Base-by-base conservation (phyloP, 2,888 invertebrate genomes). In the Amitus sp. region DNA sequence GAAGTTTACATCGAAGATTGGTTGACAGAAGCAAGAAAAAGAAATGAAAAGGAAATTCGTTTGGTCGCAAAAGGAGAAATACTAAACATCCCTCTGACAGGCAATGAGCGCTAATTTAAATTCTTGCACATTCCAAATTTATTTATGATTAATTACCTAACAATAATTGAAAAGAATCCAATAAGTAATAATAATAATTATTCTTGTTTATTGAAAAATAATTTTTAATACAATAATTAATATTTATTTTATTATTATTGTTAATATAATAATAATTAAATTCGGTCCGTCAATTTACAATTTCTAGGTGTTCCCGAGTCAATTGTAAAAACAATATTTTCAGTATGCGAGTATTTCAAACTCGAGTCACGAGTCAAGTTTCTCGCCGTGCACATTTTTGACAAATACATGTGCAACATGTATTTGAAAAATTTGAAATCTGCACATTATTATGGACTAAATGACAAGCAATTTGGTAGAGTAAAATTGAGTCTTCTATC, bases 321-420 rank as follows among this genome's bases (percentile, higher is more conserved):
- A 6, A 59, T 75, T 28, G 54, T 80, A 1, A 70, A 60, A 28
- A 60, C 65, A 12, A 68, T 79, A 48, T 80, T 77, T 51, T 39
- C 60, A 27, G 68, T 81, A 56, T 65, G 71, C 17, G 60, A 72
- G 12, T 54, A 70, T n/a, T 72, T 77, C 27, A 59, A 68, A 3
- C 42, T 80, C 6, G 65, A 66, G 1, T 61, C 70, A 1, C 64
- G 75, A 13, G 70, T 74, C 1, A 79, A 69, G 39, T 79, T 80
- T 47, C 57, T 76, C 23, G 71, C 80, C 1, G 63, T 81, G 1
- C 75, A 77, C 39, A 62, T 81, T 2, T 79, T 74, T 7, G 80
- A 82, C 30, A 75, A 68, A 52, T 77, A 75, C 47, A 69, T 75
- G 69, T 73, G 67, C 47, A 74, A 70, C 19, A 55, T 70, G 12